phyloP scores from a whole-genome alignment of 2,888 invertebrate genomes.

The Tanypteryx hageni region DNA sequence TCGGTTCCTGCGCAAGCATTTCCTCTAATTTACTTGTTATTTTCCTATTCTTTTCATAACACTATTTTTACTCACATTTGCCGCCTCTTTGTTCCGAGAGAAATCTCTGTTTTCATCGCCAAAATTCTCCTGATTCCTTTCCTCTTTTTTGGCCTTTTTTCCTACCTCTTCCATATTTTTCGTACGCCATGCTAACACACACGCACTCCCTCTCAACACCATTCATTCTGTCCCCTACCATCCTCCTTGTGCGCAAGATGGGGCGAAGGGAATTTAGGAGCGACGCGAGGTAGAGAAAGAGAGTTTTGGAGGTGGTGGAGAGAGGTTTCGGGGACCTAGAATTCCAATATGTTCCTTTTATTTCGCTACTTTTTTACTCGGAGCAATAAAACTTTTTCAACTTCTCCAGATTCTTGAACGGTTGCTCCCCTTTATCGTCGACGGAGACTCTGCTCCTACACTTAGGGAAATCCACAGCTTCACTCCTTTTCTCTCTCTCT shows the following conservation, averaged over 20 bases:
- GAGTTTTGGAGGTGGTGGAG: neutral
- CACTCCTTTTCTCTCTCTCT: neutral
- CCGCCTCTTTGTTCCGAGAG: neutral
- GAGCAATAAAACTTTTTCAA: conserved; percentile 54
- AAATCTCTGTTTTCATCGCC: neutral
- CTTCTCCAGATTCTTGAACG: conserved; percentile 39
- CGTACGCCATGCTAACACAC: neutral
- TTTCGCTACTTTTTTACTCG: conserved; percentile 30
- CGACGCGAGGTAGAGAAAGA: neutral
- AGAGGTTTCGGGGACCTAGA: neutral
- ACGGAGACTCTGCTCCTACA: neutral
- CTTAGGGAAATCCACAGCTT: conserved; percentile 24
- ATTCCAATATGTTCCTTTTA: conserved; percentile 55
- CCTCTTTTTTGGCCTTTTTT: neutral
- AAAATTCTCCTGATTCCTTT: neutral
- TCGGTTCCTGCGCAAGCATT: neutral
- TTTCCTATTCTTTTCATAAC: neutral
- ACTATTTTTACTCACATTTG: neutral
- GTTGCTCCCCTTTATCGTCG: conserved; percentile 34
- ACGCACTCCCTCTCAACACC: neutral
- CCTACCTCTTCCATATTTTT: neutral
- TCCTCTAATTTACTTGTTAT: neutral
- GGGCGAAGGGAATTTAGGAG: neutral
- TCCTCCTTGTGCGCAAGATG: neutral
- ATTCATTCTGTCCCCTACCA: no score